phyloP scores from a whole-genome alignment of 2,888 invertebrate genomes.

The Lamellibrachia satsuma region DNA sequence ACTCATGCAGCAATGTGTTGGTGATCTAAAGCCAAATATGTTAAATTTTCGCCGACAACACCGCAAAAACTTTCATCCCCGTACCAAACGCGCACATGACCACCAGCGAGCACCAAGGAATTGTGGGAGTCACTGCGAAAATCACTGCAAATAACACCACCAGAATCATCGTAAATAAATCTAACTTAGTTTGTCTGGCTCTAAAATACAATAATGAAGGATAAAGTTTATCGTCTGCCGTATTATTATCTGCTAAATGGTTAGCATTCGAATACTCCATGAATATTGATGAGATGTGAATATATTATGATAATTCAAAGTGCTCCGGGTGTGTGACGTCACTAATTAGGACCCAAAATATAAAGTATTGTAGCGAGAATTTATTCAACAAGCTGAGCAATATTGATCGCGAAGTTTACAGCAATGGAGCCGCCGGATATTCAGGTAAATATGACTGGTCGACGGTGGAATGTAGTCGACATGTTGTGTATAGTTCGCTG shows the following conservation, averaged over 20 bases:
- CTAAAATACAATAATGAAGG: not conserved
- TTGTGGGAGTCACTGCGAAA: not conserved
- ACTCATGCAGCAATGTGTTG: not conserved
- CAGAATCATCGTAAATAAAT: not conserved
- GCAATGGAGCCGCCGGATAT: slow-evolving; percentile 33
- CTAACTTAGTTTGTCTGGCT: not conserved
- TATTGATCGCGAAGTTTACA: slow-evolving; percentile 23
- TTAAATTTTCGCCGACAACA: not conserved
- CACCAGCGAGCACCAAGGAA: not conserved
- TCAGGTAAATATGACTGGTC: slow-evolving; percentile 34
- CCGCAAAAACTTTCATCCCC: not conserved
- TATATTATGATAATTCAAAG: slow-evolving; percentile 38
- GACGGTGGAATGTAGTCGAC: slow-evolving; percentile 19
- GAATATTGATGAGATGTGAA: slow-evolving; percentile 33
- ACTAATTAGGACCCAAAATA: slow-evolving; percentile 42
- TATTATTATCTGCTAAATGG: not conserved
- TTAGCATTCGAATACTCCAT: slow-evolving; percentile 23
- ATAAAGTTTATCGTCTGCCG: not conserved
- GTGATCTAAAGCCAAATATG: not conserved
- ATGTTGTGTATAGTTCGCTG: not conserved
- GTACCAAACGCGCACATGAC: not conserved
- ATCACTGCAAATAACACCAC: not conserved
- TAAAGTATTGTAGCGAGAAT: slow-evolving; percentile 38
- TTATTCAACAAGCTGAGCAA: slow-evolving; percentile 23
- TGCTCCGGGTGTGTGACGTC: slow-evolving; percentile 35